These are phyloP conservation scores for Nysson spinosus DNA, from an alignment of 2,888 invertebrate genomes.

Conservation along the genomic window DNA sequence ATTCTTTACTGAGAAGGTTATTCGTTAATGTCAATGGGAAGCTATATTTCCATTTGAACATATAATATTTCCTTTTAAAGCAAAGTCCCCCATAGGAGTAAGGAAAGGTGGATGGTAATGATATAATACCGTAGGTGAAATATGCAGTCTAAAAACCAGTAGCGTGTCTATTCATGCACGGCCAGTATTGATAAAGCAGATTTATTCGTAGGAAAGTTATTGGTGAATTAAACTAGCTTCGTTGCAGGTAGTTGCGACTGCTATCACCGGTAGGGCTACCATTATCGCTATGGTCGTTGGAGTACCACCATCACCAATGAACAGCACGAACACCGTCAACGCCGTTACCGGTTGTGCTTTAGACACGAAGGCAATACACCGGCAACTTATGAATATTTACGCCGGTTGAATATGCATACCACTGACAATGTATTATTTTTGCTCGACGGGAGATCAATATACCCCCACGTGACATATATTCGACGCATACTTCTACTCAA, in stretches of 20 bases:
- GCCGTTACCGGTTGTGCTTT: slow-evolving; percentile 41
- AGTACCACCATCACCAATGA: too few relatives aligned
- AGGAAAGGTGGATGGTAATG: too few relatives aligned
- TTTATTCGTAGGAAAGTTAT: slow-evolving; percentile 22
- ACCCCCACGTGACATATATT: slow-evolving; percentile 39
- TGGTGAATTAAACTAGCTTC: slow-evolving; percentile 27
- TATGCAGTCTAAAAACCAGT: too few relatives aligned
- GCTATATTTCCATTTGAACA: too few relatives aligned
- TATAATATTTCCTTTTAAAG: too few relatives aligned
- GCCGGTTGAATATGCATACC: slow-evolving; percentile 70
- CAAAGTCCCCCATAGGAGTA: too few relatives aligned
- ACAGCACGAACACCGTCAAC: slow-evolving; percentile 14
- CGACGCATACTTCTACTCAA: neutral
- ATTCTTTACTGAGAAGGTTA: too few relatives aligned
- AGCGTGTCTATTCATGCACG: too few relatives aligned
- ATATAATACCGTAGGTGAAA: too few relatives aligned
- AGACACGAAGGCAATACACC: slow-evolving; percentile 64
- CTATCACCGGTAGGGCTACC: slow-evolving; percentile 10
- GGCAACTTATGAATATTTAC: slow-evolving; percentile 76
- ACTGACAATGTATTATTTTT: slow-evolving; percentile 75
- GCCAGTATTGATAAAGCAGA: too few relatives aligned
- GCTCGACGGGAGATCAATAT: slow-evolving; percentile 71
- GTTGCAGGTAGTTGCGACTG: slow-evolving; percentile 4
- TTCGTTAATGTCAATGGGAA: too few relatives aligned
- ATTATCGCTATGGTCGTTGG: slow-evolving; percentile 10